phyloP scores from a whole-genome alignment of 2,113 vertebrate species.

The Gila orcuttii region DNA sequence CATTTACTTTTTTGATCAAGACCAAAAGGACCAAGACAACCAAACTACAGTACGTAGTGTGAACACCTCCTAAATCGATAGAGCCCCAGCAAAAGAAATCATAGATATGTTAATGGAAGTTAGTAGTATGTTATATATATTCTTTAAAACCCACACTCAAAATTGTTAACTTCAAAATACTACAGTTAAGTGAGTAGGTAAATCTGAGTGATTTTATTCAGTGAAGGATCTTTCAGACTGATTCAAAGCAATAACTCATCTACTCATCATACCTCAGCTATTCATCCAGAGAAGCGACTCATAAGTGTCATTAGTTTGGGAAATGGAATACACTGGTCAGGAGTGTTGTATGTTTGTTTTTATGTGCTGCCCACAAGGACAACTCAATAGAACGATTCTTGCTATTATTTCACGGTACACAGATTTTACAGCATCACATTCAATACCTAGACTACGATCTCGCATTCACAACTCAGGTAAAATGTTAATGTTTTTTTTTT shows the following conservation, averaged over 20 bases:
- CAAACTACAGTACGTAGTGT: no score
- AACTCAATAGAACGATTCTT: background rate
- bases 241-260: background rate
- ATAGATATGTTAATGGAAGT: no score
- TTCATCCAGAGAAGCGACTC: background rate
- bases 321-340: background rate
- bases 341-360: background rate
- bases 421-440: constrained; percentile 24
- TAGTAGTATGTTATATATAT: no score
- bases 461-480: background rate
- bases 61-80: background rate
- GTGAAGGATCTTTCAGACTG: background rate
- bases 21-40: no score
- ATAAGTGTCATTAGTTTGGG: background rate
- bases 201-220: constrained; percentile 1
- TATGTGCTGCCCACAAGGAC: background rate
- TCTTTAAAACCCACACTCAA: no score
- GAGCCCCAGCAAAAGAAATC: no score
- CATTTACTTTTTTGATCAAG: no score
- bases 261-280: background rate
- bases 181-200: background rate
- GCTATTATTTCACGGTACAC: constrained; percentile 18
- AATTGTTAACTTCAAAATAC: background rate
- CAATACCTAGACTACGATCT: background rate
- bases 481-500: background rate